Evolutionary conservation across 2,797 vertebrate genomes (phyloP), one percentile per base, ranked within the genome.

Genomic region (Cottoperca gobio): DNA sequence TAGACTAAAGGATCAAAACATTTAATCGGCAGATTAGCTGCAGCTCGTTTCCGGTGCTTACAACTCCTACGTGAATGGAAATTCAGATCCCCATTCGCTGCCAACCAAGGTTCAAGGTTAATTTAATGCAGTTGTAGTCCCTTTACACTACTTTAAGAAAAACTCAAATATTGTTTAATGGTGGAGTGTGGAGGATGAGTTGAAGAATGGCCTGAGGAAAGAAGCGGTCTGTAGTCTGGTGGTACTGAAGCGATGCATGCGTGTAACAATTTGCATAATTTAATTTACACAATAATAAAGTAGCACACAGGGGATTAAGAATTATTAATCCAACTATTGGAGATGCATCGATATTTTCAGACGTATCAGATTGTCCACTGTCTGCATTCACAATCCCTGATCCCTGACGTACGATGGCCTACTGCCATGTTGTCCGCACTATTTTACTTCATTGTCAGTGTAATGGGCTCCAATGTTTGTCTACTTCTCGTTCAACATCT

Each of bases 401-500:
- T 48, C 5, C 31, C 23, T 39, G 21, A 39, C 58, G 72, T 26
- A 39, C 21, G 4, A 8, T 5, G 6, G 66, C 21, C 35, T 73
- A 48, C 63, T 79, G 35, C 37, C 57, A 69, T 67, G 58, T 31
- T 55, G 49, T 58, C 60, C 35, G 37, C 21, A 16, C 5, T 3
- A 21, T 64, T 73, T 82, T 64, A 64, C 26, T 58, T 65, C 23
- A 57, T 11, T 45, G 46, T 19, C 31, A 49, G 14, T 23, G 8
- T 45, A 45, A 40, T 49, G 16, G 48, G 37, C 31, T 68, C 9
- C 17, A 24, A 33, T 24, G 16, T 70, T 23, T 17, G 45, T 24
- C 48, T 54, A 48, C 17, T 9, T 62, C 24, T 76, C 43, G 58
- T 62, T 74, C 21, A 61, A 72, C 77, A 55, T n/a, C 33, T 53